Evolutionary conservation across 2,797 vertebrate species (phyloP).

Genomic region (Sphaeramia orbicularis): DNA sequence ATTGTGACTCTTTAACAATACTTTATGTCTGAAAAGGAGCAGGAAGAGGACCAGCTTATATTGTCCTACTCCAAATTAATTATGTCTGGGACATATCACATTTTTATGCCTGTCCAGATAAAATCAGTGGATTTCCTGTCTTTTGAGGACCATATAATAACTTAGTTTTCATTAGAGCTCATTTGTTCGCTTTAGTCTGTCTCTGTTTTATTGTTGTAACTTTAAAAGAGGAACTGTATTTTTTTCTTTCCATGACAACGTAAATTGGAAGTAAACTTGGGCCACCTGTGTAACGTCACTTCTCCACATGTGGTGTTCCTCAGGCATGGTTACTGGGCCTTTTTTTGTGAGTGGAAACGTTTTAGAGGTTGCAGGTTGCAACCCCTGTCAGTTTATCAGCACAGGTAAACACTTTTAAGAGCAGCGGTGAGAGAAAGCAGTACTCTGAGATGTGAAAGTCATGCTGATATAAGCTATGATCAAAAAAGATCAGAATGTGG

Average conservation of each 20-base stretch:
- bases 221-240: slow-evolving; percentile 7
- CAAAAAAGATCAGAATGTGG: no score
- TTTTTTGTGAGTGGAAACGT: slow-evolving; percentile 38
- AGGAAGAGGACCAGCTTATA: no score
- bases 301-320: background rate
- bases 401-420: slow-evolving; percentile 51
- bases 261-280: slow-evolving; percentile 37
- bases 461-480: slow-evolving; percentile 1
- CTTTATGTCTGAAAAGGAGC: no score
- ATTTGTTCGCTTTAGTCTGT: slow-evolving; percentile 7
- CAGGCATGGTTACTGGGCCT: slow-evolving; percentile 1
- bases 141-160: slow-evolving; percentile 9
- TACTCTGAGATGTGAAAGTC: slow-evolving; percentile 15
- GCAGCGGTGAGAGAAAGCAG: slow-evolving; percentile 49
- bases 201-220: background rate
- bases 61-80: no score
- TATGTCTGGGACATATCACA: slow-evolving; percentile 15
- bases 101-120: slow-evolving; percentile 12
- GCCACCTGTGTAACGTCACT: slow-evolving; percentile 33
- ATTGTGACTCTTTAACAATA: no score
- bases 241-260: background rate
- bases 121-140: slow-evolving; percentile 9
- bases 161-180: slow-evolving; percentile 32
- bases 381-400: slow-evolving; percentile 36
- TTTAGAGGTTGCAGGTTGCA: slow-evolving; percentile 35